Conservation (phyloP, 2,113 vertebrate genomes). For the Urocynchramus pylzowi region DNA sequence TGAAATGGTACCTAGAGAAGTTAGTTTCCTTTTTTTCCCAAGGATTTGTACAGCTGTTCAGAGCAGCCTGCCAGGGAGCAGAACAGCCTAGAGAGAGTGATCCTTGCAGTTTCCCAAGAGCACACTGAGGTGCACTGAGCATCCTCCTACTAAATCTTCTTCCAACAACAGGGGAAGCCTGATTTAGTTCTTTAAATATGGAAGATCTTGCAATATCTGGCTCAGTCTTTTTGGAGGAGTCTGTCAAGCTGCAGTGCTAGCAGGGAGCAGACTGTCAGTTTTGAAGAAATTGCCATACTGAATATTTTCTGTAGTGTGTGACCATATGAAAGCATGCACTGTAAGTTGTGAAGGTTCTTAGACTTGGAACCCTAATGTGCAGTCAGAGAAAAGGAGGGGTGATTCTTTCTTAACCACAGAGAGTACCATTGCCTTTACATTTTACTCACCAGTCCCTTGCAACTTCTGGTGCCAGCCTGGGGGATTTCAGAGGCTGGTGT, state of each 20-base stretch:
- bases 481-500: neutral
- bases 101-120: neutral
- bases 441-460: neutral
- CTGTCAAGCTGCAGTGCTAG: neutral
- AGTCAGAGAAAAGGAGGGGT: neutral
- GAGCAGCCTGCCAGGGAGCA: neutral
- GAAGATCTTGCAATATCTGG: neutral
- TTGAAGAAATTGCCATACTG: neutral
- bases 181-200: neutral
- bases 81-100: neutral
- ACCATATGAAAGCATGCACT: neutral
- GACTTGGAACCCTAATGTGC: neutral
- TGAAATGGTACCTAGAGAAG: neutral
- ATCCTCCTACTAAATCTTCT: neutral
- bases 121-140: neutral
- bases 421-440: neutral
- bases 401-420: neutral
- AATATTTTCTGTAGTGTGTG: neutral
- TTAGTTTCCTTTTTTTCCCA: neutral
- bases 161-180: neutral
- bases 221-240: neutral
- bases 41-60: neutral
- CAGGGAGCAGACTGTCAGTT: neutral
- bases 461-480: neutral
- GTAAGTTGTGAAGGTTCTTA: neutral